phyloP scores from a whole-genome alignment of 2,797 vertebrate genomes.

The Stomatorhinus walkeri region DNA sequence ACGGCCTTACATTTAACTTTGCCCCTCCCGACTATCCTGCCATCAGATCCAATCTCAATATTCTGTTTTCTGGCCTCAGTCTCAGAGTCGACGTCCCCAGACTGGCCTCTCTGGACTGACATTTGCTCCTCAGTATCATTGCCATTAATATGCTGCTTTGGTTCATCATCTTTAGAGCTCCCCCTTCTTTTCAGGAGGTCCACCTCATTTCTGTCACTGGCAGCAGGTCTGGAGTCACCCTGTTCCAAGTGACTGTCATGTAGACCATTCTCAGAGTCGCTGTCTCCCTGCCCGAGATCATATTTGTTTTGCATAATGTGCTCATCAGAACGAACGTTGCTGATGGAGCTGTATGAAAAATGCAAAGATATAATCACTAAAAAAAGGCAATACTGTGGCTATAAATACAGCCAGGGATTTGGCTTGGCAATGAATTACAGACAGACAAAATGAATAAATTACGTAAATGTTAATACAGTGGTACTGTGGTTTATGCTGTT shows the following conservation, averaged over 20 bases:
- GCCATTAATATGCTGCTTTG: slow-evolving; percentile 51
- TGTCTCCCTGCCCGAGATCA: slow-evolving; percentile 37
- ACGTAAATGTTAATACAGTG: too few species aligned
- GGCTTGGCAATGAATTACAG: too few species aligned
- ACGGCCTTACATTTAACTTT: slow-evolving; percentile 60
- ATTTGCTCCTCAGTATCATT: slow-evolving; percentile 62
- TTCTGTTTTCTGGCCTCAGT: slow-evolving; percentile 52
- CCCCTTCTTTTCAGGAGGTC: slow-evolving; percentile 57
- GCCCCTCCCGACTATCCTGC: slow-evolving; percentile 54
- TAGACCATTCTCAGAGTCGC: slow-evolving; percentile 64
- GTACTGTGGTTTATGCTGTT: too few species aligned
- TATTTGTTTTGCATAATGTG: slow-evolving; percentile 55
- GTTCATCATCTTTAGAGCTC: slow-evolving; percentile 63
- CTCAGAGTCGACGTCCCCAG: slow-evolving; percentile 65
- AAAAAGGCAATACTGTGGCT: too few species aligned
- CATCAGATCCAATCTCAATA: slow-evolving; percentile 62
- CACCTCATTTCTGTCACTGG: slow-evolving; percentile 64
- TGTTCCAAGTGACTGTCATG: slow-evolving; percentile 60
- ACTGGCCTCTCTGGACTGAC: slow-evolving; percentile 48
- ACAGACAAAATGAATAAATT: too few species aligned
- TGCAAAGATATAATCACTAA: too few species aligned
- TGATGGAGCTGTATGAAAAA: too few species aligned
- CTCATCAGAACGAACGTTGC: slow-evolving; percentile 21
- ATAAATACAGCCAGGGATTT: too few species aligned
- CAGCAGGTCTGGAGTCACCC: slow-evolving; percentile 45